Base-by-base conservation (phyloP, 2,888 invertebrate genomes). In the Pachliopta kotzebuea region DNA sequence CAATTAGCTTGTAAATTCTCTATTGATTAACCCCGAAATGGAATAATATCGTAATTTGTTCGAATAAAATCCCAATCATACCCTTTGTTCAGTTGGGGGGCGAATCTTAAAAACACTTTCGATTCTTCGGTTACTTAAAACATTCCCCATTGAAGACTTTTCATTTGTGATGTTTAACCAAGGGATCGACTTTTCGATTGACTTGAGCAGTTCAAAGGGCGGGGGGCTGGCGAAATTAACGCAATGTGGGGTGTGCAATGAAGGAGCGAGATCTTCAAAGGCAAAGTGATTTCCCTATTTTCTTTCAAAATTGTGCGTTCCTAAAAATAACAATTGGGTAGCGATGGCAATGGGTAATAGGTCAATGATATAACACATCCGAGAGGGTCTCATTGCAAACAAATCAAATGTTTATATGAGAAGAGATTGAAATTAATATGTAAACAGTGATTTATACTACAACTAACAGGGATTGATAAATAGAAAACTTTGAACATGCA, bases 131-230 rank as follows among this genome's bases (percentile, higher is more conserved):
- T 90, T 87, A 89, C 86, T 89, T 88, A 84, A 86, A 88, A 88
- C 84, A 87, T 89, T 86, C 83, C 74, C 78, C 79, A 82, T 82
- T 75, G 79, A 79, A 81, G 88, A 86, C 86, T 89, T 90, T 88
- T 88, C 90, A 88, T 89, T 89, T 88, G 81, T 83, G 81, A 87
- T 89, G 88, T 90, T 90, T 90, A 90, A 89, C 89, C 86, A 85
- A 86, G 84, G 86, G 85, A 86, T 88, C 86, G 88, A 85, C 86
- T 89, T 90, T 84, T 85, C 90, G 88, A 87, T 88, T 89, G 89
- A 89, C 85, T 88, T 85, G 90, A 88, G 85, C 83, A 79, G 85
- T 84, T 90, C 90, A 90, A 90, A 90, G 89, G 86, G 81, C 82
- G 79, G 74, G 80, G 88, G 87, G 83, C 73, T 74, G 73, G 72